Evolutionary conservation across 2,888 invertebrate species (phyloP).

Genomic region (Chrysotoxum bicinctum): DNA sequence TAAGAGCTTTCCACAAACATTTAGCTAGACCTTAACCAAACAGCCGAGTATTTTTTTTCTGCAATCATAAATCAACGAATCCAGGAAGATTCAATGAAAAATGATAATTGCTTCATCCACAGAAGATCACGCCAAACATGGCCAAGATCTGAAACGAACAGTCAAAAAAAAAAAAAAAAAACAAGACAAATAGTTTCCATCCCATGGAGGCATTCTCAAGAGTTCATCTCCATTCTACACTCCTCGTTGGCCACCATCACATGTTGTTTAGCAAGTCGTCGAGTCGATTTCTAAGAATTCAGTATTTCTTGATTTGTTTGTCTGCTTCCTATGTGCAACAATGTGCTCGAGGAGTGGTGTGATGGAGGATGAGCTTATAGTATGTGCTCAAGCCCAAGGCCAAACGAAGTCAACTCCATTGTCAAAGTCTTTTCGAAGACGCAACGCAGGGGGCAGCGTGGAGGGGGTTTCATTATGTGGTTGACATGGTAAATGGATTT

Average conservation of each 20-base stretch:
- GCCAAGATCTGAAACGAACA: constrained; percentile 12
- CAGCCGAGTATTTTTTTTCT: background rate
- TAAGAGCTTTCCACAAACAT: constrained; percentile 15
- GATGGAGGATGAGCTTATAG: constrained; percentile 44
- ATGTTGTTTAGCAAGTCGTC: constrained; percentile 3
- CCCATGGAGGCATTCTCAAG: constrained; percentile 42
- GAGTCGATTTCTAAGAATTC: constrained; percentile 49
- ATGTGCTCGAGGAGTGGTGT: constrained; percentile 16
- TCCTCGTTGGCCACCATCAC: background rate
- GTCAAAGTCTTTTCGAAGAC: constrained; percentile 36
- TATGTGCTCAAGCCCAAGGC: constrained; percentile 57
- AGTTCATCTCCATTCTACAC: constrained; percentile 62
- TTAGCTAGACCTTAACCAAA: background rate
- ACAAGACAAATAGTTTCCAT: constrained; percentile 5
- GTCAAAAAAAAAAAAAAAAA: background rate
- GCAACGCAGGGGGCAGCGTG: background rate
- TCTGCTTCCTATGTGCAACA: constrained; percentile 67
- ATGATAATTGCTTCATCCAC: constrained; percentile 55
- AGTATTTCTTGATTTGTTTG: constrained; percentile 55
- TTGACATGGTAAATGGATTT: constrained; percentile 70
- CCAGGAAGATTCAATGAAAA: constrained; percentile 60
- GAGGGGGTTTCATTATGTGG: constrained; percentile 49
- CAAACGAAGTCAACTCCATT: constrained; percentile 70
- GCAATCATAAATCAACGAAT: constrained; percentile 24
- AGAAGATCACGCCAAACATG: background rate